These are phyloP conservation scores for Paracanthobrama guichenoti DNA, from an alignment of 2,113 vertebrate species.

Conservation along the genomic window DNA sequence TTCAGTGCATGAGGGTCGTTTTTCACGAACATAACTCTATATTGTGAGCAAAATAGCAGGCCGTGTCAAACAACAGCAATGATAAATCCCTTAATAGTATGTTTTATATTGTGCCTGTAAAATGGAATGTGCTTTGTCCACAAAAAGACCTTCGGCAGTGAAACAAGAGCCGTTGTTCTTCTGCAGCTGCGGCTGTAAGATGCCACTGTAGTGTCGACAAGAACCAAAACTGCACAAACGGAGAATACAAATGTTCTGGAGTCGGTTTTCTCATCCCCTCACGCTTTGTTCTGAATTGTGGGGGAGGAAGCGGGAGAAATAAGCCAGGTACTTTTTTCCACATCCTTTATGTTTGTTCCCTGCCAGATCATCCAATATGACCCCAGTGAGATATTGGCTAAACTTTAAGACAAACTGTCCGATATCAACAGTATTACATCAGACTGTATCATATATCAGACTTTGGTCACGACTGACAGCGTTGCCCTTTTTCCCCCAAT, in stretches of 20 bases:
- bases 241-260: slow-evolving; percentile 12
- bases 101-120: slow-evolving; percentile 29
- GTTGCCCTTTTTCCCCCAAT: neutral
- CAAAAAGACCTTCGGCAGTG: slow-evolving; percentile 11
- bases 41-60: neutral
- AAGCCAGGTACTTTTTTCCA: neutral
- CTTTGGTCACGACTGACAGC: neutral
- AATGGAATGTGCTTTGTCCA: slow-evolving; percentile 11
- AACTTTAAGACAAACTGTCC: neutral
- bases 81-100: slow-evolving; percentile 17
- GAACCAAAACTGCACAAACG: slow-evolving; percentile 17
- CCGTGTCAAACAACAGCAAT: slow-evolving; percentile 4
- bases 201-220: slow-evolving; percentile 24
- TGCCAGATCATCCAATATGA: neutral
- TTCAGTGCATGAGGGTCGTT: neutral
- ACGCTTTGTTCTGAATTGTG: neutral
- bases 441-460: neutral
- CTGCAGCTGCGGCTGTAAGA: neutral
- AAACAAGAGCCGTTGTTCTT: slow-evolving; percentile 23
- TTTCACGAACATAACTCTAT: neutral
- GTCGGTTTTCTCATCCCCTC: neutral
- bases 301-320: neutral
- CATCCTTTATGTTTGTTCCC: slow-evolving; percentile 1
- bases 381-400: neutral
- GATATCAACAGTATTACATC: neutral